Conservation (phyloP, 2,113 vertebrate genomes). For the Tamias sibiricus region DNA sequence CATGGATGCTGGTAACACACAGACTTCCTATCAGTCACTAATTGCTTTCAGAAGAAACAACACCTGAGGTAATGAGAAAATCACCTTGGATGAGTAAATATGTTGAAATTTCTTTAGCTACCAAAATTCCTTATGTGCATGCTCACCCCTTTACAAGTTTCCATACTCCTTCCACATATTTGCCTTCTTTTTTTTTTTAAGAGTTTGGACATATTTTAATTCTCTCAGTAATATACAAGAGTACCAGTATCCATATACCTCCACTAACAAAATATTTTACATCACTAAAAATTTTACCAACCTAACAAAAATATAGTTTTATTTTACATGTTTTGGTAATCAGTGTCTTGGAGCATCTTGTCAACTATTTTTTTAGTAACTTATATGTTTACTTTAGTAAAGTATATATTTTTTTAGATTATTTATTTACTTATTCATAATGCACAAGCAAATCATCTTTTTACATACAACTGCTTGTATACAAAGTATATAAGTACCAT, state of each 20-base stretch:
- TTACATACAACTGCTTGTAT: no score
- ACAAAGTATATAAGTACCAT: no score
- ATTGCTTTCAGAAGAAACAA: background rate
- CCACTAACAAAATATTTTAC: background rate
- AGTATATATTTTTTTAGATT: no score
- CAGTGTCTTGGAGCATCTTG: background rate
- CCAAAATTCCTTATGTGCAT: background rate
- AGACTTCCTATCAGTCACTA: background rate
- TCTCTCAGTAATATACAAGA: background rate
- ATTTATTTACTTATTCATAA: no score
- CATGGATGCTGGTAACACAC: background rate
- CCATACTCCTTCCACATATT: background rate
- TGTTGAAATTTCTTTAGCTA: background rate
- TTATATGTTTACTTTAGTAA: background rate
- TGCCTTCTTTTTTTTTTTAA: no score
- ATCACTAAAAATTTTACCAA: constrained; percentile 8
- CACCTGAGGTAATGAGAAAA: background rate
- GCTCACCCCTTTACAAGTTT: background rate
- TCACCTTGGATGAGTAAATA: background rate
- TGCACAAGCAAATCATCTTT: no score
- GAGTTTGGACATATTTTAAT: constrained; percentile 20
- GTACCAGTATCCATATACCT: background rate
- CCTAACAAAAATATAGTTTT: background rate
- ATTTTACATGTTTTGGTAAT: constrained; percentile 32
- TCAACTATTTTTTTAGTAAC: background rate